Evolutionary conservation across 2,888 invertebrate species (phyloP), one percentile per base, ranked within the genome.

Genomic region (Uropetala carovei): DNA sequence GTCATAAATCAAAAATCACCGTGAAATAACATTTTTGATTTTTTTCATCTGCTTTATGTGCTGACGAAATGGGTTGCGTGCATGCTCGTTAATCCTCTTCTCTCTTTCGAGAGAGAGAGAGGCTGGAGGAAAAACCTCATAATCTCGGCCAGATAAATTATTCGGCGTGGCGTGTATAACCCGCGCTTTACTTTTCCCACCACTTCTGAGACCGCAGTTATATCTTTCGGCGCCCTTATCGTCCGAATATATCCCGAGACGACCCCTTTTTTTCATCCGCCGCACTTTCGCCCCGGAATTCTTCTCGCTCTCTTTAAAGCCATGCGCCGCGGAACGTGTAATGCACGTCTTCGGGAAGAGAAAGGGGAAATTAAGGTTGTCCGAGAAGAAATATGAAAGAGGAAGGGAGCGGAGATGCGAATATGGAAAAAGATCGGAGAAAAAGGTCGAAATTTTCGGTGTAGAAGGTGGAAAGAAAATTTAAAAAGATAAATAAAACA

Each of bases 161-260:
- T 43, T 43, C 43, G 43, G 43, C 43, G 43, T 43, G 43, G 43
- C 43, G 43, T 43, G 5, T 43, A 43, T 43, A 43, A 43, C 43
- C 43, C 43, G 43, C 43, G 43, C 1, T 43, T 43, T 43, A 43
- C 1, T 43, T 83, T 57, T n/a, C 83, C 18, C 18, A n/a, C 83
- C n/a, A 10, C 83, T n/a, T 56, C 16, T 3, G 1, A n/a, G n/a
- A 16, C 56, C 56, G 56, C 64, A 30, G 60, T 86, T 86, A 64
- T 86, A 86, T 86, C 83, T 83, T 27, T 43, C 64, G 43, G 60
- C n/a, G 18, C 89, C 59, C 64, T 89, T 68, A 89, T 89, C 64
- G 89, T 89, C 89, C 60, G 64, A 58, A 60, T 86, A 59, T 86
- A 86, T 86, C 86, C 60, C 60, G 7, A 8, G 64, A 68, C 64